phyloP scores from a whole-genome alignment of 2,113 vertebrate species.

The Xenotilapia leptura region DNA sequence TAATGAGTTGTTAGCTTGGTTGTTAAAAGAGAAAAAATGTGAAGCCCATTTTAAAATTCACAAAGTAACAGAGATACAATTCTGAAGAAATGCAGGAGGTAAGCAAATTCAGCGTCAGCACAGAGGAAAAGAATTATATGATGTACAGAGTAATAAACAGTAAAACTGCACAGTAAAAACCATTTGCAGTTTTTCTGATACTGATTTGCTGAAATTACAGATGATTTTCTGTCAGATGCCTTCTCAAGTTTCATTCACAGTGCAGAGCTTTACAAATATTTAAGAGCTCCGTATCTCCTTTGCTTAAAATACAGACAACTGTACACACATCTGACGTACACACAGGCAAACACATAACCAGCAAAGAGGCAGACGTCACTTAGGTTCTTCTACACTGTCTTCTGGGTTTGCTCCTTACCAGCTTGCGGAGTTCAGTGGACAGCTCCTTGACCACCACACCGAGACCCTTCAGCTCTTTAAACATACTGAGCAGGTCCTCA shows the following conservation, averaged over 20 bases:
- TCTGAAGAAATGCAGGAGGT: not conserved
- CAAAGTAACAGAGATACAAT: not conserved
- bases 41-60: not conserved
- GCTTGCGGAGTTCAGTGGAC: constrained; percentile 85
- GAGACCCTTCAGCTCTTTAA: constrained; percentile 87
- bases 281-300: not conserved
- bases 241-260: not conserved
- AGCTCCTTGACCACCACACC: constrained; percentile 88
- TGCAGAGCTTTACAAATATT: not conserved
- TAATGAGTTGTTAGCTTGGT: not conserved
- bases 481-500: constrained; percentile 89
- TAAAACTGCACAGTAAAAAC: not conserved
- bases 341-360: not conserved
- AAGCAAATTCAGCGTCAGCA: not conserved
- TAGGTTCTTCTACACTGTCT: not conserved
- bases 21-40: not conserved
- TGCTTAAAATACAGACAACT: not conserved
- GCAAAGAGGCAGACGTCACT: not conserved
- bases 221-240: not conserved
- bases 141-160: not conserved
- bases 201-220: not conserved
- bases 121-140: not conserved
- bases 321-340: not conserved
- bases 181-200: not conserved
- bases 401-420: constrained; percentile 73